phyloP scores from a whole-genome alignment of 2,888 invertebrate genomes.

The Odontothrips loti region DNA sequence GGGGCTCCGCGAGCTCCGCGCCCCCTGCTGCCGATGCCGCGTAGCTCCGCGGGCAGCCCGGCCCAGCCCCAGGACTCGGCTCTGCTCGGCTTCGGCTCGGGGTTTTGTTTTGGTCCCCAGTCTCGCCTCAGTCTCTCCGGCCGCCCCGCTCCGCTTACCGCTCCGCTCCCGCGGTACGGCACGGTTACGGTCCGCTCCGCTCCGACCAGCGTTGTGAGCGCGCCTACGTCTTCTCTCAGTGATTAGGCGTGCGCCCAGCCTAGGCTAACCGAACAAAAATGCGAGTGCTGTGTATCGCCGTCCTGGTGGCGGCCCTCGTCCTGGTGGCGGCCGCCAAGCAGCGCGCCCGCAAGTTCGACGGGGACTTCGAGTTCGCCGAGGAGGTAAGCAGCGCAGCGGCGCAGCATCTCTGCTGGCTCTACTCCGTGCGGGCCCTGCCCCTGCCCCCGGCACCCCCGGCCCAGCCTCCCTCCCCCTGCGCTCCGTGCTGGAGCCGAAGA shows the following conservation, averaged over 20 bases:
- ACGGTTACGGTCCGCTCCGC: background rate
- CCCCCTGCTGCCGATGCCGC: too few species aligned
- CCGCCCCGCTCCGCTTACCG: background rate
- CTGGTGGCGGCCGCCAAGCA: constrained; percentile 49
- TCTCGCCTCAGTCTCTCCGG: background rate
- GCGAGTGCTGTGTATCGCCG: constrained; percentile 32
- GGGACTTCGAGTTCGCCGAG: constrained; percentile 74
- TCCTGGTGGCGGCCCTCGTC: constrained; percentile 47
- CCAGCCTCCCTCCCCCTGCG: background rate
- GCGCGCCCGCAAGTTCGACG: constrained; percentile 69
- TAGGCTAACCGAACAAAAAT: background rate
- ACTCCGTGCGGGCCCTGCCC: background rate
- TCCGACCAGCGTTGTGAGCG: too few species aligned
- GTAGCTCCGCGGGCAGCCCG: background rate
- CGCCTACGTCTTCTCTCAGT: too few species aligned
- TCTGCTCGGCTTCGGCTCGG: background rate
- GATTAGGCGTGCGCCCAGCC: background rate
- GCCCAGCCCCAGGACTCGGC: background rate
- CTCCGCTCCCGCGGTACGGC: background rate
- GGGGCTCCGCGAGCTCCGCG: too few species aligned
- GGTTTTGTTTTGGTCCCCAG: background rate
- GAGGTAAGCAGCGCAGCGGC: constrained; percentile 54
- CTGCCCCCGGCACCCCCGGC: background rate
- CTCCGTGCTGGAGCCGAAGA: background rate
- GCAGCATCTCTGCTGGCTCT: background rate